Conservation (phyloP, 2,113 vertebrate species). For the Irena cyanogastra region DNA sequence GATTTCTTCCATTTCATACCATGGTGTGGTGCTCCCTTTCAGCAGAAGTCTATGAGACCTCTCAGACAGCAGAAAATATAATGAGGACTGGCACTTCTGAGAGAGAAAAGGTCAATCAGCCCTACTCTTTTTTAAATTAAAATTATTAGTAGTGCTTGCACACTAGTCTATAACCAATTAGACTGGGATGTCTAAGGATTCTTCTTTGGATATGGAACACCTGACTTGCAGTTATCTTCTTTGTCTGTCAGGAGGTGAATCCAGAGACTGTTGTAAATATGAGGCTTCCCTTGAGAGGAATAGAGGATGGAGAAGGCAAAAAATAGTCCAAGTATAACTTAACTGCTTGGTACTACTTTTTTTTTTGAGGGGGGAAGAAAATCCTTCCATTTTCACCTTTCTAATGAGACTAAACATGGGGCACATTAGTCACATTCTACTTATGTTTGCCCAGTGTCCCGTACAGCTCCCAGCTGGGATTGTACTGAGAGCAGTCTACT, state of each 20-base stretch:
- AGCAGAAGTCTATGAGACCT: background rate
- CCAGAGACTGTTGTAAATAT: background rate
- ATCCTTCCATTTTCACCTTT: background rate
- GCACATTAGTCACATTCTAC: background rate
- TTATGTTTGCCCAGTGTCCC: background rate
- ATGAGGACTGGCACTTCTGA: background rate
- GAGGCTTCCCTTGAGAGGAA: background rate
- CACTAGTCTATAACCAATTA: background rate
- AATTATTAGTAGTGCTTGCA: background rate
- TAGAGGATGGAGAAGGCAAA: background rate
- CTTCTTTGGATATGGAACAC: background rate
- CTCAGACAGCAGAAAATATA: background rate
- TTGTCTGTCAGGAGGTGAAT: background rate
- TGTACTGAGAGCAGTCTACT: fast-evolving
- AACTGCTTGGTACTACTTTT: background rate
- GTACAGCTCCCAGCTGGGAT: background rate
- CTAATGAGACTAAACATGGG: background rate
- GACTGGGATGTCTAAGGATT: background rate
- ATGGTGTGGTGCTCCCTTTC: background rate
- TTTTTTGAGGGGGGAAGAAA: background rate
- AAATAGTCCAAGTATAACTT: background rate
- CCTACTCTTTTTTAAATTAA: background rate
- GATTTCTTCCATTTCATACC: background rate
- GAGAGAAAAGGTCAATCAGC: background rate
- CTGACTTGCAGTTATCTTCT: background rate